Base-by-base conservation (phyloP, 2,888 invertebrate genomes). In the Papilio protenor region DNA sequence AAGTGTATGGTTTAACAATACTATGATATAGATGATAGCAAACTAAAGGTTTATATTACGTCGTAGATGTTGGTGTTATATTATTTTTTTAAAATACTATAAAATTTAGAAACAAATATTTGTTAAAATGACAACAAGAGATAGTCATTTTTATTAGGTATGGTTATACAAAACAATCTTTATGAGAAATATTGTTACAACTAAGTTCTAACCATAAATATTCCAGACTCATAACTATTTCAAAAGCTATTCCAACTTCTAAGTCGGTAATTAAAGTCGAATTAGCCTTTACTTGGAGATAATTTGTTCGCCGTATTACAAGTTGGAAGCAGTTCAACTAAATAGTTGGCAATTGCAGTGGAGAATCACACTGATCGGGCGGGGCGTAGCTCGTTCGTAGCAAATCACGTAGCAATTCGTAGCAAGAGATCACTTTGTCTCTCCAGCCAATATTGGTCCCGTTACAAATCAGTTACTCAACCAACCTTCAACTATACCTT, bases 271-370 rank as follows among this genome's bases (percentile, higher is more conserved):
- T 66, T 66, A 66, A 66, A 66, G 66, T 66, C n/a, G 45, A 45
- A 21, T 66, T 45, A 66, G 66, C 12, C n/a, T 66, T 18, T n/a
- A 66, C 40, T 45, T 66, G 11, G 21, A 27, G 66, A 52, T 64
- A 72, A 52, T 23, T 55, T 61, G 64, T 40, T n/a, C 64, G 59
- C 16, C 18, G 59, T 59, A 70, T 76, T 64, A 72, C 61, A 33
- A 72, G 71, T 55, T 72, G 49, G 76, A 61, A 72, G 71, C 27
- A 8, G 10, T 52, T 52, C 52, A 23, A 55, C 57, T 69, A 74
- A 73, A 73, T 73, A 77, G 69, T 69, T 77, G 47, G 69, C 59
- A 69, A 70, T 70, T 74, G 57, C 77, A 70, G 40, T 49, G 47
- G 73, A 66, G 66, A 64, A 40, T 47, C 33, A 69, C 69, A 45